phyloP scores from a whole-genome alignment of 2,113 vertebrate species.

The Hemibagrus wyckioides region DNA sequence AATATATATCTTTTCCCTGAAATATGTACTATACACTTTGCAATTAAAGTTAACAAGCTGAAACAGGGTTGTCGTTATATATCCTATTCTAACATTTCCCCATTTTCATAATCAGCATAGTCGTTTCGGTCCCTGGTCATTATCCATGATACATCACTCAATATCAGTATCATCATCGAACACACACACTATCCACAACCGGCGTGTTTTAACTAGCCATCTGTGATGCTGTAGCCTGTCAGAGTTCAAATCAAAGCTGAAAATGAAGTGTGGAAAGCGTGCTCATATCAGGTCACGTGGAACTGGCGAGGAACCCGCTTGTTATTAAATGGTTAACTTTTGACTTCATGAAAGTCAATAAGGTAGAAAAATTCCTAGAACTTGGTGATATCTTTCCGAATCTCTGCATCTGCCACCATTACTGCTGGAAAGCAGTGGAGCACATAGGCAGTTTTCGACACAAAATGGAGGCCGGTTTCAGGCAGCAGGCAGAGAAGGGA shows the following conservation, averaged over 20 bases:
- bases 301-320: background rate
- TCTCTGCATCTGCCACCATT: background rate
- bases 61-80: background rate
- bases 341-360: background rate
- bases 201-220: background rate
- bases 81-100: background rate
- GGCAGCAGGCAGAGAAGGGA: conserved; percentile 5
- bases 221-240: background rate
- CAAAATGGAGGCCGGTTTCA: conserved; percentile 27
- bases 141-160: background rate
- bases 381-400: background rate
- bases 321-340: background rate
- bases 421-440: background rate
- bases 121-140: background rate
- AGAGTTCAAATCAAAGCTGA: background rate
- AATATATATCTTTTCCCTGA: too few species aligned
- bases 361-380: background rate
- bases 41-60: background rate
- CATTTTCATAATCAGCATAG: background rate
- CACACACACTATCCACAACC: background rate
- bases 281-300: background rate
- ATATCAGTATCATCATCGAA: background rate
- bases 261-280: background rate
- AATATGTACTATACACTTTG: background rate
- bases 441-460: background rate